phyloP scores from a whole-genome alignment of 1,140 invertebrate species.

The Ceratosolen fusciceps region DNA sequence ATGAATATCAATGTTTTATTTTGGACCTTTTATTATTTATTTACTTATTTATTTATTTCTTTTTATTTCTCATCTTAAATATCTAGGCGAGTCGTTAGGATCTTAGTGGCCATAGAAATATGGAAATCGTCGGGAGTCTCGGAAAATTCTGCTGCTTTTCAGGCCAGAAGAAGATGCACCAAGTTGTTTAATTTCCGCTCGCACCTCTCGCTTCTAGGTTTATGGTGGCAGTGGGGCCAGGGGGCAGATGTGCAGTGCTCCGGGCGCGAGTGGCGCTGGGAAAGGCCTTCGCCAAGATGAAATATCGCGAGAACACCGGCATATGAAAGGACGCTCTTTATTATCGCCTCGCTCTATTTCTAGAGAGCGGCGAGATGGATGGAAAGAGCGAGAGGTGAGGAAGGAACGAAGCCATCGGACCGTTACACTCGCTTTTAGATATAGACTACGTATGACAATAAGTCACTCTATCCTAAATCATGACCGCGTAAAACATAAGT shows the following conservation, averaged over 20 bases:
- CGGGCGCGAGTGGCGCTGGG: no score
- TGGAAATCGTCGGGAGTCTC: neutral
- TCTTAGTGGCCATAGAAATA: neutral
- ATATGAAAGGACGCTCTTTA: neutral
- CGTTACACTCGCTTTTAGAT: neutral
- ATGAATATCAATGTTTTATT: no score
- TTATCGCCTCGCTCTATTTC: neutral
- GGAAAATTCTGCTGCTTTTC: conserved; percentile 3
- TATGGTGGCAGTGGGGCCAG: no score
- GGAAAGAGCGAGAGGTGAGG: no score
- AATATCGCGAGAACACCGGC: neutral
- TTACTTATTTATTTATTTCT: no score
- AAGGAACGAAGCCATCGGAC: neutral
- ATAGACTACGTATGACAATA: neutral
- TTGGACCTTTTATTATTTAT: no score
- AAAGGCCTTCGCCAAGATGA: neutral
- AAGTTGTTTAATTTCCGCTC: neutral
- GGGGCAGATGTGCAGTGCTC: no score
- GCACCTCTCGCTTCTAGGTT: neutral
- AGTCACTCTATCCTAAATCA: neutral
- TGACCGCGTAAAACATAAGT: no score
- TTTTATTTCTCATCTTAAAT: no score
- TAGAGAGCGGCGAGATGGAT: no score
- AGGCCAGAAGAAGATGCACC: neutral
- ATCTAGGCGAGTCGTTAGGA: neutral